phyloP scores from a whole-genome alignment of 2,888 invertebrate genomes.

The Tridacna crocea region DNA sequence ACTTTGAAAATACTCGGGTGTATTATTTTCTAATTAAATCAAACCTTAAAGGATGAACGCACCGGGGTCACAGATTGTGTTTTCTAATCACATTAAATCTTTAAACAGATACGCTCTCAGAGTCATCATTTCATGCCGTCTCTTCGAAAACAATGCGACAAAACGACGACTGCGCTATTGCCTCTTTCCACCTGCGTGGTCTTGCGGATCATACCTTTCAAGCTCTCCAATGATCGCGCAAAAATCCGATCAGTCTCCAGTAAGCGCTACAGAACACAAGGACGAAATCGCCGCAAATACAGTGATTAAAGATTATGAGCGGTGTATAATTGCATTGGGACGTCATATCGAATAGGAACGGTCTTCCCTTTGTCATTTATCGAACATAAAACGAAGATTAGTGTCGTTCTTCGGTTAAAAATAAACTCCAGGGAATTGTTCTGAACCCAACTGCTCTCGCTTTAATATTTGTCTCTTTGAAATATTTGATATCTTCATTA shows the following conservation, averaged over 20 bases:
- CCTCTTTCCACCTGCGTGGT: constrained; percentile 18
- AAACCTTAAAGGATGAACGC: constrained; percentile 9
- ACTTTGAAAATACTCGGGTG: constrained; percentile 2
- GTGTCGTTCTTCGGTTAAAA: constrained; percentile 41
- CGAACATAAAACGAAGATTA: constrained; percentile 62
- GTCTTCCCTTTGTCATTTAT: constrained; percentile 57
- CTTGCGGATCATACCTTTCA: constrained; percentile 16
- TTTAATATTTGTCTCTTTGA: constrained; percentile 63
- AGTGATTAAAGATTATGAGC: constrained; percentile 61
- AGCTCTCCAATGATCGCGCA: constrained; percentile 17
- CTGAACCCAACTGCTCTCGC: constrained; percentile 50
- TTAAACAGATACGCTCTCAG: neutral
- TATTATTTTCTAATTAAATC: constrained; percentile 25
- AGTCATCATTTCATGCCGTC: neutral
- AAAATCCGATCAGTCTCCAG: constrained; percentile 12
- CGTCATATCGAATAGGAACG: constrained; percentile 51
- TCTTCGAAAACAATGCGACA: neutral
- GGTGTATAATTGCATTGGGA: constrained; percentile 61
- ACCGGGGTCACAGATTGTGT: constrained; percentile 3
- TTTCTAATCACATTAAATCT: constrained; percentile 18
- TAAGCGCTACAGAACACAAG: constrained; percentile 1
- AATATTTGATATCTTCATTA: constrained; percentile 59
- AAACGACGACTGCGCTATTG: constrained; percentile 8
- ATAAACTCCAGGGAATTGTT: constrained; percentile 43
- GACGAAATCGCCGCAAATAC: constrained; percentile 24